Conservation (phyloP, 2,113 vertebrate genomes). For the Paracanthobrama guichenoti region DNA sequence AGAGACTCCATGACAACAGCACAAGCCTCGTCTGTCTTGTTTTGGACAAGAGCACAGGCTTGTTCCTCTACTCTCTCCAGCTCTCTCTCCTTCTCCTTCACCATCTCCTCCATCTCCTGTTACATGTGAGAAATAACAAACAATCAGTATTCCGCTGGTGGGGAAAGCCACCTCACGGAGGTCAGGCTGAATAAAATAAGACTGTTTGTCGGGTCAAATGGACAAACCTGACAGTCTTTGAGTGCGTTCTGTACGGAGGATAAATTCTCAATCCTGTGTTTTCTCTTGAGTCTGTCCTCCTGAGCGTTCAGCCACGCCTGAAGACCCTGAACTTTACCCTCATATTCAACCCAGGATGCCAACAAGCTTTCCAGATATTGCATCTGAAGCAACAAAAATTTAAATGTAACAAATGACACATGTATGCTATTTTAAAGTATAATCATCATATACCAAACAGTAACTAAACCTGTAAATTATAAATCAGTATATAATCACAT, state of each 20-base stretch:
- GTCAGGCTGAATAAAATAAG: conserved; percentile 1
- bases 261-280: conserved; percentile 85
- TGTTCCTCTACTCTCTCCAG: conserved; percentile 86
- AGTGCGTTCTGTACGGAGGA: conserved; percentile 89
- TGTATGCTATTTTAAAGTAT: background rate
- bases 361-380: conserved; percentile 86
- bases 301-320: conserved; percentile 88
- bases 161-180: background rate
- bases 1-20: conserved; percentile 81
- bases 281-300: conserved; percentile 84
- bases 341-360: conserved; percentile 92
- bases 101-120: conserved; percentile 90
- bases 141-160: background rate
- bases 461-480: no score
- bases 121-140: background rate
- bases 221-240: conserved; percentile 88
- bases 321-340: conserved; percentile 83
- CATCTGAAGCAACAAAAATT: conserved; percentile 74
- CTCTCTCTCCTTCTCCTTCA: conserved; percentile 90
- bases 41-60: conserved; percentile 88
- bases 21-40: conserved; percentile 89
- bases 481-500: no score
- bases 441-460: background rate
- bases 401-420: background rate
- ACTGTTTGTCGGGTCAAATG: background rate